Conservation (phyloP, 2,888 invertebrate species). For the Ischnus inquisitorius region DNA sequence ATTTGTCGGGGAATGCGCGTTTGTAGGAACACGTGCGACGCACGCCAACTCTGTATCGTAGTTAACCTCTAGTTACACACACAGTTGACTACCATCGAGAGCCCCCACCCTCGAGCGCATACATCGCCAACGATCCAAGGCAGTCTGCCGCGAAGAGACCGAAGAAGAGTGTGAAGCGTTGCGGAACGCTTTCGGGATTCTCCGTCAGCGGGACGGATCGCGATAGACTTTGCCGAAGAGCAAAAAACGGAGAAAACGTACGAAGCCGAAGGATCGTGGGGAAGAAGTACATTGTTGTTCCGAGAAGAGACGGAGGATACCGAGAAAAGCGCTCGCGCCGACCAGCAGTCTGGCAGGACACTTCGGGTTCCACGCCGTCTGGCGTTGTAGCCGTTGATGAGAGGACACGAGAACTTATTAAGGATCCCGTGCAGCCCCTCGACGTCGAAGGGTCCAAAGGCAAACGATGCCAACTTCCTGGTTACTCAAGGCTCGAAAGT, state of each 20-base stretch:
- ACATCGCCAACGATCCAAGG: background rate
- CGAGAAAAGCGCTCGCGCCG: slow-evolving; percentile 48
- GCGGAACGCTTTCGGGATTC: slow-evolving; percentile 55
- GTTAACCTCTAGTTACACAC: slow-evolving; percentile 28
- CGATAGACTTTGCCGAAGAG: slow-evolving; percentile 2
- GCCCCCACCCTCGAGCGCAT: background rate
- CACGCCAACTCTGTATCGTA: slow-evolving; percentile 66
- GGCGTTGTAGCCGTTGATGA: slow-evolving; percentile 35
- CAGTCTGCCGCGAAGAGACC: slow-evolving; percentile 19
- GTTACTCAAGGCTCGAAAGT: slow-evolving; percentile 41
- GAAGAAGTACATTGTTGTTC: slow-evolving; percentile 52
- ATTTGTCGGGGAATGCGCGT: slow-evolving; percentile 85
- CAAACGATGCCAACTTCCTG: slow-evolving; percentile 66
- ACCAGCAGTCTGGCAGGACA: slow-evolving; percentile 70
- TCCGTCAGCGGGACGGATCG: slow-evolving; percentile 27
- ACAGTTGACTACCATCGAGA: slow-evolving; percentile 39
- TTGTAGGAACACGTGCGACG: slow-evolving; percentile 82
- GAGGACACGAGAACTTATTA: slow-evolving; percentile 56
- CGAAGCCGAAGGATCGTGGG: slow-evolving; percentile 48
- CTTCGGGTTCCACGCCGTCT: slow-evolving; percentile 58
- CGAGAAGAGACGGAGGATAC: slow-evolving; percentile 45
- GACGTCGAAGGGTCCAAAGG: background rate
- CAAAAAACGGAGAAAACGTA: slow-evolving; percentile 43
- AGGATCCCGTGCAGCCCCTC: slow-evolving; percentile 44
- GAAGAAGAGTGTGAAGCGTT: slow-evolving; percentile 32